phyloP scores from a whole-genome alignment of 2,888 invertebrate species.

The Apantesis nais region DNA sequence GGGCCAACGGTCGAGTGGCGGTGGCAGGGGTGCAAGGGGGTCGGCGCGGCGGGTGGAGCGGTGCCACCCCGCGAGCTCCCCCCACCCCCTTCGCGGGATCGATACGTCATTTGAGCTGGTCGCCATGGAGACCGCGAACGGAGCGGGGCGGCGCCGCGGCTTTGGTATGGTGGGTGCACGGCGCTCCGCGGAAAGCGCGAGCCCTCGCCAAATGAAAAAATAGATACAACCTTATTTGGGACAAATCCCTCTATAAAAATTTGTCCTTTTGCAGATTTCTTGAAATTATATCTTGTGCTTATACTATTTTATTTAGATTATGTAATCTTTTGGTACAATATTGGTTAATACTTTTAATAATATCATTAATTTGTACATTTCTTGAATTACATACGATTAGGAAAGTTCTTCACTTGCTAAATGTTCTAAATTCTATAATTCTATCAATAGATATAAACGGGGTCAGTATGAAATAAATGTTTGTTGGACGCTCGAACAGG shows the following conservation, averaged over 20 bases:
- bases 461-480: slow-evolving; percentile 14
- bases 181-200: slow-evolving; percentile 70
- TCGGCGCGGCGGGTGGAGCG: slow-evolving; percentile 78
- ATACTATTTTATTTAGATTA: slow-evolving; percentile 44
- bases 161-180: slow-evolving; percentile 76
- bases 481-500: slow-evolving; percentile 5
- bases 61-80: slow-evolving; percentile 76
- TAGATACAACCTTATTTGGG: slow-evolving; percentile 76
- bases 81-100: slow-evolving; percentile 80
- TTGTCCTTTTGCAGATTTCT: slow-evolving; percentile 58
- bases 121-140: slow-evolving; percentile 85
- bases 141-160: slow-evolving; percentile 84
- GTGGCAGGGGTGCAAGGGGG: slow-evolving; percentile 76
- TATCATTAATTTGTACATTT: not conserved
- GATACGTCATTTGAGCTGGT: slow-evolving; percentile 86
- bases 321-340: slow-evolving; percentile 24
- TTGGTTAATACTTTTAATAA: slow-evolving; percentile 2
- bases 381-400: slow-evolving; percentile 7
- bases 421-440: slow-evolving; percentile 14
- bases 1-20: slow-evolving; percentile 84
- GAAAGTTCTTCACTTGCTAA: slow-evolving; percentile 4
- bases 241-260: slow-evolving; percentile 74
- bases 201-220: slow-evolving; percentile 73
- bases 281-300: slow-evolving; percentile 49
- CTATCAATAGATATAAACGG: slow-evolving; percentile 23